Base-by-base conservation (phyloP, 2,113 vertebrate genomes). In the Heteronetta atricapilla region DNA sequence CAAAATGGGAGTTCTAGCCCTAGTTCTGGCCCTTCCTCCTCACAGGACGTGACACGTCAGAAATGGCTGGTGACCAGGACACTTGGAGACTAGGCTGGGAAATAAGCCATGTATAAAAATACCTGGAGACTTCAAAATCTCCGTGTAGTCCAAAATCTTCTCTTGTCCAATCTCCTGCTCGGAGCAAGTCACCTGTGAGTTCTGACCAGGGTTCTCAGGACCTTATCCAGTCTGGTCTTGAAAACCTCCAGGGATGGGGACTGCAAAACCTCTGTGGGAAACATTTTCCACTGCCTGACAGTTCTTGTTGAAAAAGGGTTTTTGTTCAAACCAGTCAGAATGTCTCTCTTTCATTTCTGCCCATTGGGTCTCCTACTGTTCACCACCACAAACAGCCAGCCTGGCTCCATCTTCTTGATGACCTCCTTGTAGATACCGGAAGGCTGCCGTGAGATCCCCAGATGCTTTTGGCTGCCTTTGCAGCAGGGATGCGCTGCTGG, bases 21-120 rank as follows among this genome's bases (percentile, higher is more conserved):
- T 26, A 7, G 1, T 22, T 63, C 10, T 67, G 52, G 10, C 34
- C 12, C 11, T 63, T 58, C 13, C 40, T 83, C 19, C 40, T 83
- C 0, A 0, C 5, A 48, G 68, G 60, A 20, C 2, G 2, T 29
- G 69, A 19, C 34, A 33, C 1, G 0, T 9, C 58, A 38, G 44
- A 26, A 19, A 10, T 18, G 8, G 29, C 29, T 58, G 74, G 25
- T 26, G 85, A 11, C 8, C 62, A 11, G 82, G 74, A 59, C 5
- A 0, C 38, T 19, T 38, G 48, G 67, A 60, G 53, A 3, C 67
- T 44, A 18, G 62, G 44, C 4, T 87, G 82, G 70, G 56, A 59
- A 42, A 10, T 34, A 33, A 62, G 9, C 1, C 4, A 0, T 0
- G 3, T n/a, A n/a, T 6, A 1, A 34, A 79, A 79, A 21, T 4